Conservation (phyloP, 37 sponge, comb jelly and placozoan genomes). For the Oscarella lobularis region DNA sequence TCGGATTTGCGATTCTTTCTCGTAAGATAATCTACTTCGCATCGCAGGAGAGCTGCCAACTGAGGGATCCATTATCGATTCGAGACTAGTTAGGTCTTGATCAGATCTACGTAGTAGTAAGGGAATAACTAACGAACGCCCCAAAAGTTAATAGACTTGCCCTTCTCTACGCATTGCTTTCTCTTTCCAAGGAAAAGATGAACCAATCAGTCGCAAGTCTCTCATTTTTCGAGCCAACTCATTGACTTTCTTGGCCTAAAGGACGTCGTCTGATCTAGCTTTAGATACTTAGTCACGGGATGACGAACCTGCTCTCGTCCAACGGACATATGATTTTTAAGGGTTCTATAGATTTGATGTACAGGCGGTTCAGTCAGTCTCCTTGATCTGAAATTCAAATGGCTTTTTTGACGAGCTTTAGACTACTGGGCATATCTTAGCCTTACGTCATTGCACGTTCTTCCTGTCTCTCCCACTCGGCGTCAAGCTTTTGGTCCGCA, state of each 20-base stretch:
- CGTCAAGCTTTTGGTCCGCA: background rate
- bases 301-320: too few relatives aligned
- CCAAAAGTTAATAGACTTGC: too few relatives aligned
- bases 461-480: background rate
- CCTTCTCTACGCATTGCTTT: background rate
- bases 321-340: too few relatives aligned
- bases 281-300: too few relatives aligned
- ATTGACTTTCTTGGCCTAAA: background rate
- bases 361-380: too few relatives aligned
- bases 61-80: background rate
- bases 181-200: background rate
- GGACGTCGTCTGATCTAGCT: too few relatives aligned
- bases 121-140: too few relatives aligned
- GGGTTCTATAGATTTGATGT: too few relatives aligned
- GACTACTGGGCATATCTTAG: too few relatives aligned
- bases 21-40: background rate
- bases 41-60: background rate
- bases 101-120: too few relatives aligned
- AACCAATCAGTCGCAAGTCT: background rate
- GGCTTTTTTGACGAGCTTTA: too few relatives aligned
- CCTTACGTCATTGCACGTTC: background rate
- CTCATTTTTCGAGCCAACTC: background rate
- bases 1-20: background rate
- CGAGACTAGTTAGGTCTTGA: background rate
- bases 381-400: too few relatives aligned